Evolutionary conservation across 2,888 invertebrate genomes (phyloP).

Genomic region (Xanthia icteritia): DNA sequence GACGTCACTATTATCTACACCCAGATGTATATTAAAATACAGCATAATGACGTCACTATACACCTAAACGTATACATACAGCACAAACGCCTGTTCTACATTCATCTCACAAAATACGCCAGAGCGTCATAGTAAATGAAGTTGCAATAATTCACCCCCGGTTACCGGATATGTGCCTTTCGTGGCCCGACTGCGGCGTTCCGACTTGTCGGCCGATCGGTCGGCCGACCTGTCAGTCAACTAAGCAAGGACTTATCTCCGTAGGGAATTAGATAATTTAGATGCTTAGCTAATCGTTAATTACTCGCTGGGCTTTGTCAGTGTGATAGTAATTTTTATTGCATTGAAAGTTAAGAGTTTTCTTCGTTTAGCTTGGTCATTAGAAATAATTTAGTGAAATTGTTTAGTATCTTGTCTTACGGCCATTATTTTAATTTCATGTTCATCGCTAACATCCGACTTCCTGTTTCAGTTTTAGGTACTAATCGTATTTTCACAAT

Average conservation of each 20-base stretch:
- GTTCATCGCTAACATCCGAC: background rate
- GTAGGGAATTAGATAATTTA: slow-evolving; percentile 68
- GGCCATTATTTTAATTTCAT: background rate
- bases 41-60: slow-evolving; percentile 45
- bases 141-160: slow-evolving; percentile 83
- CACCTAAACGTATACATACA: slow-evolving; percentile 28
- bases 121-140: slow-evolving; percentile 81
- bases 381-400: background rate
- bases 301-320: slow-evolving; percentile 62
- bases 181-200: slow-evolving; percentile 61
- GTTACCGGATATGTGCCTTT: slow-evolving; percentile 79
- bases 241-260: slow-evolving; percentile 55
- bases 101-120: slow-evolving; percentile 77
- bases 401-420: background rate
- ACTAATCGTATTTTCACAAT: slow-evolving; percentile 2
- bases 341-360: slow-evolving; percentile 24
- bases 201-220: slow-evolving; percentile 41
- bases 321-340: slow-evolving; percentile 52
- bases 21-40: slow-evolving; percentile 30
- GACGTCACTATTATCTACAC: background rate
- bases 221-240: slow-evolving; percentile 31
- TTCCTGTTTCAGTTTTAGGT: background rate
- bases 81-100: slow-evolving; percentile 74
- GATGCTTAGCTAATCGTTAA: slow-evolving; percentile 69
- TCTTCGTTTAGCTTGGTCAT: background rate